A percentile compares a stretch with the other conserved stretches of the same genome.
Evolutionary conservation across 2,797 vertebrate species (phyloP).

Genomic region (Chrysocyon brachyurus): DNA sequence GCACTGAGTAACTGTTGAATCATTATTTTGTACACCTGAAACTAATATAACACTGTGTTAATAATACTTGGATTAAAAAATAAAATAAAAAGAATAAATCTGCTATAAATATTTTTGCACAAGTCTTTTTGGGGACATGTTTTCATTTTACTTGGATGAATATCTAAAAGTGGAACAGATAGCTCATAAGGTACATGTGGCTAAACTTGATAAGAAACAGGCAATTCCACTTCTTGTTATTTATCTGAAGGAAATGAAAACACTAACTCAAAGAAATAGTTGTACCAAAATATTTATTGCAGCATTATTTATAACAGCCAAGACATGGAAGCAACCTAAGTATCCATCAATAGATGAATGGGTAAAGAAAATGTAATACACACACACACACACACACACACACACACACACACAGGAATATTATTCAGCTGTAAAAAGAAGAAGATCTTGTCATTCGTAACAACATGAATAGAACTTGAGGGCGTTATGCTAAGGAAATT

Average conservation of each 20-base stretch:
- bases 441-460: not conserved
- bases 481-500: not conserved
- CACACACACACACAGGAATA: not conserved
- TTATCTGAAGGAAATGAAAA: not conserved
- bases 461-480: not conserved
- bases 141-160: not conserved
- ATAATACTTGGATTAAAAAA: not conserved
- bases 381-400: not conserved
- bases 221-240: not conserved
- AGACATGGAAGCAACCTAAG: not conserved
- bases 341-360: not conserved
- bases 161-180: conserved; percentile 10
- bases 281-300: not conserved
- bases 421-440: not conserved
- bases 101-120: not conserved
- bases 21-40: not conserved
- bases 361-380: not conserved
- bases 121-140: not conserved
- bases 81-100: not conserved
- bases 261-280: not conserved
- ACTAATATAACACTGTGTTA: not conserved
- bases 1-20: not conserved
- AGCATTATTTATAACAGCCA: not conserved
- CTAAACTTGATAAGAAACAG: not conserved
- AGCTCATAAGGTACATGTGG: not conserved